Evolutionary conservation across 2,888 invertebrate species (phyloP), one percentile per base, ranked within the genome.

Genomic region (Pheosia gnoma): DNA sequence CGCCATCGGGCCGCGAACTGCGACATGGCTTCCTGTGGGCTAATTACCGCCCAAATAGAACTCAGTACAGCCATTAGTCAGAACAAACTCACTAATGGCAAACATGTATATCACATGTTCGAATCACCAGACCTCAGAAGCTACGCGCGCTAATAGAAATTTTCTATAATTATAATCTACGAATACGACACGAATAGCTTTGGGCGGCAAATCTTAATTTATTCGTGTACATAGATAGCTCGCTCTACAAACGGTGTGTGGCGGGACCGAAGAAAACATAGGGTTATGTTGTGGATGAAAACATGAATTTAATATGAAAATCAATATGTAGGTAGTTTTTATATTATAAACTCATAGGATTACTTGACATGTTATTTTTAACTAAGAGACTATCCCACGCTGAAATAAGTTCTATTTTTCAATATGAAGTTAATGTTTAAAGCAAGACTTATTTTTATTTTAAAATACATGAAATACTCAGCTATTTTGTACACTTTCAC

Each of bases 21-120:
- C 47, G 63, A 56, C 61, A 52, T 43, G 53, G 58, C 59, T 65
- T 61, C 59, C 65, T 59, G 13, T 55, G 57, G 54, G 66, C 62
- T 71, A 71, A 67, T 71, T 67, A 66, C 59, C 60, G n/a, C 58
- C 60, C 57, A 49, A 57, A 47, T 63, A 45, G 59, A 69, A 71
- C 56, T 67, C 13, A 58, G 45, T 57, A 41, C 54, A 47, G 60
- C 52, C 65, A 70, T 72, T 70, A 70, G 58, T 66, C 63, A 71
- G 64, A 63, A 60, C 68, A 62, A 60, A 54, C 53, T 59, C 37
- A 39, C 59, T 36, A 65, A 67, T 68, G 61, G 60, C 55, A 45
- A 47, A 53, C 49, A 59, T 59, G 47, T 63, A 59, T 68, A 61
- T 68, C 58, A 57, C 60, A 52, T 52, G 57, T 52, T 57, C 51